Evolutionary conservation across 2,113 vertebrate genomes (phyloP), one percentile per base, ranked within the genome.

Genomic region (Polyodon spathula): DNA sequence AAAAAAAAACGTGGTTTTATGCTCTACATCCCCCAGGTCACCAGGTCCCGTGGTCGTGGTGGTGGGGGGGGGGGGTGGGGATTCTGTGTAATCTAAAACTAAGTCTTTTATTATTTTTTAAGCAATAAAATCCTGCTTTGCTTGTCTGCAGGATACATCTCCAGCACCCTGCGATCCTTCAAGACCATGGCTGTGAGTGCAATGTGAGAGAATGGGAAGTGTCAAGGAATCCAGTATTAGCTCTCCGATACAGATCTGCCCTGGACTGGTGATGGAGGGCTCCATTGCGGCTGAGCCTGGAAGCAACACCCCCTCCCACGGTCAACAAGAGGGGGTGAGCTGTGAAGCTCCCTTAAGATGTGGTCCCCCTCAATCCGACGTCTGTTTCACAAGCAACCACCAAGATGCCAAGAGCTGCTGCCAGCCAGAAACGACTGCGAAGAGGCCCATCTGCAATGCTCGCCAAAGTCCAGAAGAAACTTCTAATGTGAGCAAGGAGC

Each of bases 161-260:
- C 44, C 52, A 43, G 46, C 5, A 51, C 17, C 53, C 54, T 51
- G 58, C 37, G 40, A 40, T 55, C 73, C 48, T 58, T 9, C 69
- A 64, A 60, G 44, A 48, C 64, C 58, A 27, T 8, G 37, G 58
- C 15, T 17, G 37, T 44, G 5, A 10, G 27, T 41, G 48, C 9
- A 46, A 42, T 46, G 43, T 63, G 41, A 75, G 27, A 3, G 62
- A 71, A 83, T 84, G 78, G 78, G 78, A 68, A 84, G 73, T 64
- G 70, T 79, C 7, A 75, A 79, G 58, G 71, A 80, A 1, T 69
- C 78, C 58, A 79, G 63, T 60, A 69, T 66, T 39, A 40, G 40
- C 66, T 37, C 69, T 68, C 17, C 58, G 56, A 68, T 37, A 48
- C 56, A n/a, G 6, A 52, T 59, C 15, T 48, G 46, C 41, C 56